Evolutionary conservation across 2,888 invertebrate genomes (phyloP), one percentile per base, ranked within the genome.

Genomic region (Deladenus siricidicola): DNA sequence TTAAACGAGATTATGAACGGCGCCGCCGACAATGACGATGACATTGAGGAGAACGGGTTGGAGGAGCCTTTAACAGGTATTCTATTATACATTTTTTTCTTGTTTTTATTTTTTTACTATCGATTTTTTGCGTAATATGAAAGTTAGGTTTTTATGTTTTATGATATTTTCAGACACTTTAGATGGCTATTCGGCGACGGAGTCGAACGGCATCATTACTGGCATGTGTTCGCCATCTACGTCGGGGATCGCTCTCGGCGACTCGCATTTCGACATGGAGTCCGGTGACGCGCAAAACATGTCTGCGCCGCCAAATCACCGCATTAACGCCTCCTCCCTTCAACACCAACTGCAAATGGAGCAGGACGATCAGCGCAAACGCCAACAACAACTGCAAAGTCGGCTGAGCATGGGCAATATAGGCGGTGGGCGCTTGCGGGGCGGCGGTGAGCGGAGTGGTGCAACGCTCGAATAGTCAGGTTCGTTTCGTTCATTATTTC

Each of bases 1-100:
- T 56, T 75, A 23, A 60, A 63, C 26, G 58, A 64, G 26, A 62
- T 68, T n/a, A 60, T 58, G 8, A 68, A 71, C 47, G 60, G 63
- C 24, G 67, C 67, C 8, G 60, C 67, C 17, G 62, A 58, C 39
- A 48, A 56, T 42, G 55, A 23, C 14, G 55, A 34, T n/a, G 24
- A 19, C 17, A 43, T 44, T 19, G 50, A 63, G 26, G 49, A 63
- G 43, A 30, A 47, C 4, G n/a, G 48, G 17, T 21, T 58, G 43
- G 30, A 63, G 28, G 56, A 52, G 19, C 29, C 59, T 39, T n/a
- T 63, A 47, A 57, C 58, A 30, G 56, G 34, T 51, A 17, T 24
- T 23, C 8, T n/a, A 47, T 34, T 34, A 14, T 34, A 14, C 6
- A 34, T 10, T 34, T 34, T 10, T 34, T 10, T 34, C 14, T 6